Conservation (phyloP, 2,888 invertebrate species). For the Crepidodera aurea region DNA sequence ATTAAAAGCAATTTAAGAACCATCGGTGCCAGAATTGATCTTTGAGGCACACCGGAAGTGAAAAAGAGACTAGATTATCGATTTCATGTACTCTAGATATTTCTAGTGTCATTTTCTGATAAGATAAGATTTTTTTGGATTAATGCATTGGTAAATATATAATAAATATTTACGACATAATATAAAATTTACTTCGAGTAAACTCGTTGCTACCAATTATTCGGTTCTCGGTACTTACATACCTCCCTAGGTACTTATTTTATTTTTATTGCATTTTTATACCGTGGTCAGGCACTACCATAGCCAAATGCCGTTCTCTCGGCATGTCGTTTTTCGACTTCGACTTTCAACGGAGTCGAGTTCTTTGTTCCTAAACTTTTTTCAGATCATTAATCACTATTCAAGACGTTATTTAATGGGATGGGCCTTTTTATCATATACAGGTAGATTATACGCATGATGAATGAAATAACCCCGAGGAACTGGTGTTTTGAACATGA, state of each 20-base stretch:
- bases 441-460: constrained; percentile 39
- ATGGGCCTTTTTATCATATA: constrained; percentile 38
- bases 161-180: no score
- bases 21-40: no score
- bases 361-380: constrained; percentile 34
- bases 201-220: constrained; percentile 3
- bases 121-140: no score
- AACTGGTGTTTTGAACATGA: constrained; percentile 21
- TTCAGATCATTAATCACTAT: constrained; percentile 38
- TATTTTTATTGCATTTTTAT: constrained; percentile 27
- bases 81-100: no score
- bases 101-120: no score
- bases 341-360: constrained; percentile 26
- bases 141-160: no score
- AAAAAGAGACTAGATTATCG: no score
- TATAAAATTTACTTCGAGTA: not conserved
- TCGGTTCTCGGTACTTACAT: constrained; percentile 1
- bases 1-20: no score
- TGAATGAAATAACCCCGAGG: constrained; percentile 31
- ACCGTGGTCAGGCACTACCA: constrained; percentile 14
- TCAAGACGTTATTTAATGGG: constrained; percentile 40
- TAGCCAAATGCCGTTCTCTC: constrained; percentile 18
- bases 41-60: no score
- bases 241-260: not conserved
- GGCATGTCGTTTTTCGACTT: constrained; percentile 19